Evolutionary conservation across 2,113 vertebrate species (phyloP).

Genomic region (Corynorhinus townsendii): DNA sequence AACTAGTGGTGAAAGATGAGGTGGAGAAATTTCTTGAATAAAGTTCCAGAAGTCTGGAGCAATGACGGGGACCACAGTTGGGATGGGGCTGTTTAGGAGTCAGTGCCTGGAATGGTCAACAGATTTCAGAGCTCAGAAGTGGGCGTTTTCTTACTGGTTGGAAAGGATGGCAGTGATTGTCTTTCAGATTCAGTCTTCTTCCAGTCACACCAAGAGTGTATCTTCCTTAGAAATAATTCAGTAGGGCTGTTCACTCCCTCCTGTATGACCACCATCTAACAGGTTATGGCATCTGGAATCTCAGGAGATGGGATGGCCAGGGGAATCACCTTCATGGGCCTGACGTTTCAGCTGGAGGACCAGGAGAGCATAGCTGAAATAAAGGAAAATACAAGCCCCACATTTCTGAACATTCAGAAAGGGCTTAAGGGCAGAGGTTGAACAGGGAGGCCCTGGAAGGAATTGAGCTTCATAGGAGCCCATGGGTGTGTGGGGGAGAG

Average conservation of each 20-base stretch:
- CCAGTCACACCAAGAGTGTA: fast-evolving
- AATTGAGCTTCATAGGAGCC: background rate
- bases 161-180: background rate
- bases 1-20: background rate
- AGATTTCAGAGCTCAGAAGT: background rate
- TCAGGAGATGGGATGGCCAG: background rate
- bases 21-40: background rate
- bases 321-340: fast-evolving
- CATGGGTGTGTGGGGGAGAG: fast-evolving
- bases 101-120: background rate
- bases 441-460: background rate
- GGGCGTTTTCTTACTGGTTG: background rate
- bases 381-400: fast-evolving
- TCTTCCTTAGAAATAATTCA: background rate
- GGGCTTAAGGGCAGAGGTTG: background rate
- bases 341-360: fast-evolving
- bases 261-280: background rate
- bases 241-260: background rate
- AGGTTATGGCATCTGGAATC: too few relatives aligned
- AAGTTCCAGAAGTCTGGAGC: background rate
- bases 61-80: background rate
- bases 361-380: background rate
- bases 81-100: background rate
- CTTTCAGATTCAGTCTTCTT: background rate
- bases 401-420: background rate